These are phyloP conservation scores for Mus minutoides DNA, from an alignment of 2,797 vertebrate species.

Conservation along the genomic window DNA sequence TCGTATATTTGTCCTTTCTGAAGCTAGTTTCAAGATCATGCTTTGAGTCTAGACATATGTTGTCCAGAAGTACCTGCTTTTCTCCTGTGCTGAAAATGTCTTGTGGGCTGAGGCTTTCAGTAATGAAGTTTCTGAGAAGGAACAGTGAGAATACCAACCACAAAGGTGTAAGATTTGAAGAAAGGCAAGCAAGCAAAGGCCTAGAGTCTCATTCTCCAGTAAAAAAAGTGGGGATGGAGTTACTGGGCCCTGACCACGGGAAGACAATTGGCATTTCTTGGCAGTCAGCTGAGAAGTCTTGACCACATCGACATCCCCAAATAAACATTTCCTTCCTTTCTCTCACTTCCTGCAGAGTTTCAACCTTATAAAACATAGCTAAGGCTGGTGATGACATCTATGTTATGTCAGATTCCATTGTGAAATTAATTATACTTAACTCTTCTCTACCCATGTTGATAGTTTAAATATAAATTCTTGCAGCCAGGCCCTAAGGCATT, in stretches of 20 bases:
- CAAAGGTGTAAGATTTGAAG: background rate
- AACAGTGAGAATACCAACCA: background rate
- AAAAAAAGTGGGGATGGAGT: background rate
- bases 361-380: slow-evolving; percentile 4
- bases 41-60: background rate
- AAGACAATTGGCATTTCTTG: background rate
- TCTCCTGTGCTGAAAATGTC: background rate
- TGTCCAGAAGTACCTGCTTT: background rate
- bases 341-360: slow-evolving; percentile 2
- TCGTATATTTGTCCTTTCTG: background rate
- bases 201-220: background rate
- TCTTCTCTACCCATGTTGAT: slow-evolving; percentile 35
- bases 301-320: background rate
- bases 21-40: background rate
- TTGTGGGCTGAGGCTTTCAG: background rate
- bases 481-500: background rate
- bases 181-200: background rate
- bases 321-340: slow-evolving; percentile 20
- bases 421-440: slow-evolving; percentile 45
- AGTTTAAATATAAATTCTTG: slow-evolving; percentile 50
- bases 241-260: background rate
- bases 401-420: slow-evolving; percentile 5
- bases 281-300: background rate
- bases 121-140: background rate
- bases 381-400: background rate